A percentile compares a stretch with the other conserved stretches of the same genome.
Evolutionary conservation across 2,113 vertebrate genomes (phyloP).

Genomic region (Phaethornis superciliosus): DNA sequence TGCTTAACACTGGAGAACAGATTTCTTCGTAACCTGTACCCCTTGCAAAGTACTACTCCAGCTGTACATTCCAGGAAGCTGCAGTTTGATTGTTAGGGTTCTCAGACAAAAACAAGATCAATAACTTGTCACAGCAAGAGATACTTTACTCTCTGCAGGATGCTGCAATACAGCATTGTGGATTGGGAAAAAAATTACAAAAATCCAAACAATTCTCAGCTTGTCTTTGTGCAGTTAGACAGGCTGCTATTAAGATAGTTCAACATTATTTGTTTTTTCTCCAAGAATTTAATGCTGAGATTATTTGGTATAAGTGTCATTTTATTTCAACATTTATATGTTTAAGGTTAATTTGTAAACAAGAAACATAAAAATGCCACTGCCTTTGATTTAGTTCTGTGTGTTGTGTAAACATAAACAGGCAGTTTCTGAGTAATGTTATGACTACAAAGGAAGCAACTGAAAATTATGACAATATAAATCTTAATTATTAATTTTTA

Average conservation of each 20-base stretch:
- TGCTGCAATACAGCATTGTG: conserved; percentile 31
- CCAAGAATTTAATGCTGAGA: conserved; percentile 28
- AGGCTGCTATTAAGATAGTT: conserved; percentile 44
- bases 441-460: background rate
- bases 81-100: conserved; percentile 61
- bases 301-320: conserved; percentile 31
- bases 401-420: background rate
- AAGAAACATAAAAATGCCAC: background rate
- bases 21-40: conserved; percentile 20
- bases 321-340: conserved; percentile 18
- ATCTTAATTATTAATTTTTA: background rate
- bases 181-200: background rate
- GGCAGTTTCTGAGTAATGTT: background rate
- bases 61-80: conserved; percentile 50
- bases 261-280: conserved; percentile 1
- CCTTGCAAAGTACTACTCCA: conserved; percentile 10
- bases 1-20: background rate
- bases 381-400: background rate
- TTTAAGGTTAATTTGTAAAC: background rate
- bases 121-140: conserved; percentile 74
- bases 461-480: background rate
- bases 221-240: conserved; percentile 35
- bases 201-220: background rate
- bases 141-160: conserved; percentile 57
- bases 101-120: conserved; percentile 74